phyloP scores from a whole-genome alignment of 2,888 invertebrate genomes.

The Apomyelois bistriatella region DNA sequence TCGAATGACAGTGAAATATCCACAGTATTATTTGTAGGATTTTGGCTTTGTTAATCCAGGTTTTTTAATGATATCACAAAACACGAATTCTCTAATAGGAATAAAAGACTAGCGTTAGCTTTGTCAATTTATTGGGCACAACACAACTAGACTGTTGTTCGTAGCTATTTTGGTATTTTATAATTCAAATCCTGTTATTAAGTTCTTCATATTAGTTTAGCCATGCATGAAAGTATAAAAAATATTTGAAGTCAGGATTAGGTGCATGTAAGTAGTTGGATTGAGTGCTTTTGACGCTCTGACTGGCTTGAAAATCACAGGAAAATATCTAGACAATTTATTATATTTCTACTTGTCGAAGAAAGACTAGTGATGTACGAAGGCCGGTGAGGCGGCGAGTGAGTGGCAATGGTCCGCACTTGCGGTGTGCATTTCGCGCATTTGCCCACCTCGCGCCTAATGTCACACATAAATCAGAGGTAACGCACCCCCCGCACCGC shows the following conservation, averaged over 20 bases:
- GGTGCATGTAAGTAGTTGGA: no score
- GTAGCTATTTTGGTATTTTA: no score
- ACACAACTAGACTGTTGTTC: no score
- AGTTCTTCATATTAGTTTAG: no score
- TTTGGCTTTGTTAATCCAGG: constrained; percentile 46
- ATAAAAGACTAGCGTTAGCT: no score
- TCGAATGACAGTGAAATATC: constrained; percentile 68
- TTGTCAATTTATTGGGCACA: no score
- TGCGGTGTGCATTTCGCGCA: constrained; percentile 64
- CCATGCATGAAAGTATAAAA: no score
- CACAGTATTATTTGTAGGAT: constrained; percentile 46
- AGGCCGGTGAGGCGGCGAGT: constrained; percentile 26
- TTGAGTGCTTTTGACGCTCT: background rate
- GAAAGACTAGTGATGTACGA: constrained; percentile 17
- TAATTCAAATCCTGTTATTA: no score
- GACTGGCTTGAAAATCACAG: background rate
- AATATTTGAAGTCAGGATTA: no score
- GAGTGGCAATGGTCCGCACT: constrained; percentile 50
- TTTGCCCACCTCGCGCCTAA: constrained; percentile 61
- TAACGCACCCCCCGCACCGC: constrained; percentile 50
- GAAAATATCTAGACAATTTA: background rate
- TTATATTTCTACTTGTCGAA: background rate
- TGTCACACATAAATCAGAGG: constrained; percentile 74
- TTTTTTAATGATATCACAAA: constrained; percentile 33
- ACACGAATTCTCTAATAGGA: background rate